A percentile compares a stretch with the other conserved stretches of the same genome.
Conservation (phyloP, 2,113 vertebrate genomes). For the Phycodurus eques region DNA sequence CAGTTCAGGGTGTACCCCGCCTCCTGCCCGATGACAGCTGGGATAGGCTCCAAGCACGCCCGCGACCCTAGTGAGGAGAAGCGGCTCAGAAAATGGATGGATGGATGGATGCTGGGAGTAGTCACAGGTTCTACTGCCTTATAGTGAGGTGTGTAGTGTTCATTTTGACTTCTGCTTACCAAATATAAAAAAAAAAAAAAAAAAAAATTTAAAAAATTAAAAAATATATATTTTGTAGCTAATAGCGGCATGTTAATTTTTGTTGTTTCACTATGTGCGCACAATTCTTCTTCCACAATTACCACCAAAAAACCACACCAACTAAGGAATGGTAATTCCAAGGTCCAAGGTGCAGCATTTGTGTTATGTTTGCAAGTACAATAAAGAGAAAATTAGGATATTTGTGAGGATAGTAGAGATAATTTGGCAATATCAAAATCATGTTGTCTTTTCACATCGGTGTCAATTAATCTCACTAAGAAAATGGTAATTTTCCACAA, state of each 20-base stretch:
- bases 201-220: too few species aligned
- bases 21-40: too few species aligned
- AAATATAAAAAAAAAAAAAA: too few species aligned
- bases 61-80: too few species aligned
- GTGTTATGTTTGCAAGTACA: neutral
- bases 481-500: neutral
- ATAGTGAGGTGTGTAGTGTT: too few species aligned
- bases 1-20: too few species aligned
- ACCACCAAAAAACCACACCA: neutral
- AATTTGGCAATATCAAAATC: neutral
- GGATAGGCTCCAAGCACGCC: too few species aligned
- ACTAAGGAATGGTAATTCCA: slow-evolving; percentile 1
- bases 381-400: neutral
- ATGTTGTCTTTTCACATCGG: neutral
- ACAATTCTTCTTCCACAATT: neutral
- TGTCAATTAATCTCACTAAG: neutral
- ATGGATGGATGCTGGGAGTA: too few species aligned
- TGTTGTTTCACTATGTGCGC: neutral
- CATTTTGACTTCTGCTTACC: neutral
- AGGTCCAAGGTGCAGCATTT: neutral
- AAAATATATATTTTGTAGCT: too few species aligned
- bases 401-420: neutral
- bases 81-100: too few species aligned
- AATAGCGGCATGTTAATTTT: neutral
- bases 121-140: too few species aligned